Conservation (phyloP, 2,888 invertebrate species). For the Candidula unifasciata region DNA sequence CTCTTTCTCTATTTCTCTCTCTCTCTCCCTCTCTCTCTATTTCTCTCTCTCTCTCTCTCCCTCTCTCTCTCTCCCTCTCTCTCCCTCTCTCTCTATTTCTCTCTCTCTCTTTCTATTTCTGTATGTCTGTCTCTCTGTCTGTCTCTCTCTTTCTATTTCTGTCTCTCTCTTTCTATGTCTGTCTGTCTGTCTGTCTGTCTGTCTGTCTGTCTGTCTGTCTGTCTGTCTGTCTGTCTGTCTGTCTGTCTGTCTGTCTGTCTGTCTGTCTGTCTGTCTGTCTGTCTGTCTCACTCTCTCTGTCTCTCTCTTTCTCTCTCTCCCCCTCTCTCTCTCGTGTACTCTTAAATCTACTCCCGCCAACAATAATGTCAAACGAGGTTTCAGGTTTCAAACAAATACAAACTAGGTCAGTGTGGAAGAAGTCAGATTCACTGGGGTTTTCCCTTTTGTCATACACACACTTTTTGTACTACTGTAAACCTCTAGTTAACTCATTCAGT, state of each 20-base stretch:
- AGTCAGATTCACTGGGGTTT: no score
- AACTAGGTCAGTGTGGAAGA: neutral
- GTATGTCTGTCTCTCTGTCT: constrained; percentile 23
- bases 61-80: neutral
- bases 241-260: neutral
- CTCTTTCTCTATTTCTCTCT: neutral
- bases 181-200: neutral
- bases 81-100: constrained; percentile 6
- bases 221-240: no score
- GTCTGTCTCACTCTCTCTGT: constrained; percentile 24
- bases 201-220: no score
- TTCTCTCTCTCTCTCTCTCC: neutral
- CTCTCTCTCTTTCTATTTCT: constrained; percentile 5
- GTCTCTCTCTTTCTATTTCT: constrained; percentile 29
- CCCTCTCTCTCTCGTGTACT: neutral
- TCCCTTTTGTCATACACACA: neutral
- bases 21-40: neutral
- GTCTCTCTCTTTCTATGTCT: constrained; percentile 13
- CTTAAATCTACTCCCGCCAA: neutral
- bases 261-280: neutral
- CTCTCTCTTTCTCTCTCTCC: constrained; percentile 30
- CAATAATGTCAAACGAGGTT: no score
- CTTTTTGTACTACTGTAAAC: neutral
- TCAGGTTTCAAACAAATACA: neutral
- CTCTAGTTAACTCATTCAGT: no score